Base-by-base conservation (phyloP, 35 echinoderm and acorn worm species). In the Ophiothrix spiculata region DNA sequence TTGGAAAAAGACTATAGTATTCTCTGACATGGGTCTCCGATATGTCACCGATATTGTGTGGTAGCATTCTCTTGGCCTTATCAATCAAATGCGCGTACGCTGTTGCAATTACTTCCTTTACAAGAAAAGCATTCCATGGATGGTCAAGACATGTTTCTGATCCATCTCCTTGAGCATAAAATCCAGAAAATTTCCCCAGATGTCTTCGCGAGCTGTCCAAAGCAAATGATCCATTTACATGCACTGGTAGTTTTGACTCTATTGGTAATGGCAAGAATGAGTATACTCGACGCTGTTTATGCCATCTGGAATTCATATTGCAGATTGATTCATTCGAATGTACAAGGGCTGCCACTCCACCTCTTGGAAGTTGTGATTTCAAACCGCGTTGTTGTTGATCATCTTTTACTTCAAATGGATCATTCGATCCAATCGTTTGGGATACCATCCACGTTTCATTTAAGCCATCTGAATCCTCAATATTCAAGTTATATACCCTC, bases 181-280 rank as follows among this genome's bases (percentile, higher is more conserved):
- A 25, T 17, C 32, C 39, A 64, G 60, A 36, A 75, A 80, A 77
- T 75, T 83, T 46, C 87, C 87, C 90, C 40, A 94, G 80, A 37
- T 90, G 4, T 39, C 86, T 90, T 16, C 92, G 54, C 1, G 85
- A 63, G 23, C 78, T 75, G 79, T 92, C 90, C 45, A 95, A 81
- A 31, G 89, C 86, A 83, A 95, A 95, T 45, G 88, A 91, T 17
- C 93, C 93, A 77, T 95, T 83, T 0, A 95, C 80, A 41, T 88
- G 85, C 6, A 95, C 90, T 35, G 89, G 86, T 4, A 95, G 37
- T 29, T 42, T 35, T 6, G 93, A 88, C 37, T 77, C 46, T 33
- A 92, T 87, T 28, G 93, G 93, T 15, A 95, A 85, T 13, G 93
- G 93, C 33, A 95, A 41, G 36, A 95, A 92, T 36, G 86, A 95